A percentile compares a stretch with the other conserved stretches of the same genome.
These are phyloP conservation scores for Lacerta bilineata DNA, from an alignment of 2,797 vertebrate genomes.

Conservation along the genomic window DNA sequence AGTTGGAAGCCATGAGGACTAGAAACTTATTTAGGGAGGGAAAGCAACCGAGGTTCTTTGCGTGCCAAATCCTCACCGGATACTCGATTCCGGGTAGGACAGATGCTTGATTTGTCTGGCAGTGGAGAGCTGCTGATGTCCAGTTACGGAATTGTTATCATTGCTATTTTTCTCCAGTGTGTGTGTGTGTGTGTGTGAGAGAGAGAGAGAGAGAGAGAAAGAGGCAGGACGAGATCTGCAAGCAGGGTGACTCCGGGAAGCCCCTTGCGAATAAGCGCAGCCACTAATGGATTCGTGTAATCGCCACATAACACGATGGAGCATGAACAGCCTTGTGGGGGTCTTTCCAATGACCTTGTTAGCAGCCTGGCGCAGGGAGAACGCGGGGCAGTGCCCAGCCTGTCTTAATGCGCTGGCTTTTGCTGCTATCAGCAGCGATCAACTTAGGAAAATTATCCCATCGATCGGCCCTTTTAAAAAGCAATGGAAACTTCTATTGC, in stretches of 20 bases:
- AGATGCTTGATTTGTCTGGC: no score
- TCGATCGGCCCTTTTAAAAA: background rate
- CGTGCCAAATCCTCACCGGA: background rate
- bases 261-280: background rate
- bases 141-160: background rate
- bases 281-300: background rate
- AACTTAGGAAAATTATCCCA: constrained; percentile 18
- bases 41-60: no score
- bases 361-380: background rate
- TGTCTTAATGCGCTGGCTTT: background rate
- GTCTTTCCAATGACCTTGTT: constrained; percentile 6
- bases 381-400: background rate
- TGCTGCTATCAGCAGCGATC: constrained; percentile 11
- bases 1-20: no score
- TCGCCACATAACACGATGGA: background rate
- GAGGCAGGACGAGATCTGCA: background rate
- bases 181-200: no score
- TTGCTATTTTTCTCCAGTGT: no score
- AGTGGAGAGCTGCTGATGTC: background rate
- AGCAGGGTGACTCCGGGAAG: background rate
- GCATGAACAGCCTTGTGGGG: background rate
- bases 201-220: no score
- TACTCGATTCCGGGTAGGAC: no score
- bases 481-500: background rate
- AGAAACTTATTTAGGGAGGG: no score